A percentile compares a stretch with the other conserved stretches of the same genome.
These are phyloP conservation scores for Ceratosolen solmsi DNA, from an alignment of 1,140 invertebrate species.

Conservation along the genomic window DNA sequence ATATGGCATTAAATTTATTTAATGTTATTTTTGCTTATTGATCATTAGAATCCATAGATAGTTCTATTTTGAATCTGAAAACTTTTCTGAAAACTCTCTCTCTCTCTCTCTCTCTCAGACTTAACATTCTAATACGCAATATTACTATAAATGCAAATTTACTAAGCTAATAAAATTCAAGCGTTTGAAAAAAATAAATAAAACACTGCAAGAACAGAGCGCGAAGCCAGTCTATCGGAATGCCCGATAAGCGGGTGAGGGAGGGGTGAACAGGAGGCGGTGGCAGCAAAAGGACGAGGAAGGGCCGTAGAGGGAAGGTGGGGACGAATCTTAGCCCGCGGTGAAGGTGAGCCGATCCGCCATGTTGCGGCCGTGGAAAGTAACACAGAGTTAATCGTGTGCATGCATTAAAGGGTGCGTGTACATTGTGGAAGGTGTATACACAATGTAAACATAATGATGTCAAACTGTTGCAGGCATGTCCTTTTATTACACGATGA, in stretches of 20 bases:
- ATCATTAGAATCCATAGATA: no score
- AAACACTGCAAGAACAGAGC: no score
- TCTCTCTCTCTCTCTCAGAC: no score
- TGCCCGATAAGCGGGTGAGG: not conserved
- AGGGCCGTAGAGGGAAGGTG: not conserved
- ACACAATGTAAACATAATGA: not conserved
- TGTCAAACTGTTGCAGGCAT: not conserved
- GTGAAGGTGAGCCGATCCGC: slow-evolving; percentile 8
- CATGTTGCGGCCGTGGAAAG: not conserved
- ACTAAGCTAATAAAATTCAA: not conserved
- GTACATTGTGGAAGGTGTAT: not conserved
- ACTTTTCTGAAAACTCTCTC: no score
- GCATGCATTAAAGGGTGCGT: not conserved
- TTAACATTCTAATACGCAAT: no score
- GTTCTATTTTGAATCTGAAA: no score
- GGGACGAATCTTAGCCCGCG: not conserved
- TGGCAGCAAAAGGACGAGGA: no score
- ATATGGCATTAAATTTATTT: no score
- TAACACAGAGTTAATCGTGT: not conserved
- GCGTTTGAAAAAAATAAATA: no score
- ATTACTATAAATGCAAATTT: not conserved
- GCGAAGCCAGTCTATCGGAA: not conserved
- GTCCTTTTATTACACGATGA: not conserved
- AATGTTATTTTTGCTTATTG: no score
- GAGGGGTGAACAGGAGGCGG: not conserved